Percentiles rank a stretch among this genome's conserved stretches.
These are phyloP conservation scores for Mastigias papua DNA, from an alignment of 30 jellyfish, hydroid and myxozoan genomes.

Conservation along the genomic window DNA sequence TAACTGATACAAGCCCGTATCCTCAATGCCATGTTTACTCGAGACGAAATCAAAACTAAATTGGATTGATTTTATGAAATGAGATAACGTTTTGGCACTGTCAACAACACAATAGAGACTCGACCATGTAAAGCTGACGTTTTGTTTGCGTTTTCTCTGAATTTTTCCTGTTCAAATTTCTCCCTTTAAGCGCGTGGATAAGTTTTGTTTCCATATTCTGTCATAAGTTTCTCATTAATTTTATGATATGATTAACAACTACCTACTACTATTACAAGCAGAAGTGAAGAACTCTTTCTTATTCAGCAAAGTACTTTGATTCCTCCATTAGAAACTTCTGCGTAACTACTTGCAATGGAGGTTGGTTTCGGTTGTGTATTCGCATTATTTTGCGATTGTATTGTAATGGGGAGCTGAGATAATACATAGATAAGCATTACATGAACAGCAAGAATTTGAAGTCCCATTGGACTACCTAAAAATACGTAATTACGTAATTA, in stretches of 20 bases:
- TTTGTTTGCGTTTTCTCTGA: neutral
- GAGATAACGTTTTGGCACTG: slow-evolving; percentile 12
- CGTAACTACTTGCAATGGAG: too few relatives aligned
- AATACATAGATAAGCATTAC: too few relatives aligned
- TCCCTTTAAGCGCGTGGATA: neutral
- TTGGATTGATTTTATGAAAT: slow-evolving; percentile 3
- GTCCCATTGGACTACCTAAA: too few relatives aligned
- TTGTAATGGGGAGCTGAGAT: too few relatives aligned
- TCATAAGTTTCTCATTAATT: neutral
- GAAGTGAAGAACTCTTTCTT: too few relatives aligned
- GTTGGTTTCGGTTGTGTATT: too few relatives aligned
- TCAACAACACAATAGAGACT: slow-evolving; percentile 7
- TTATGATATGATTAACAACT: neutral
- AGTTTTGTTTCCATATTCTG: neutral
- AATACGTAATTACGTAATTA: too few relatives aligned
- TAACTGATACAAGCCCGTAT: neutral
- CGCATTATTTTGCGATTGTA: too few relatives aligned
- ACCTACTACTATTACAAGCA: too few relatives aligned
- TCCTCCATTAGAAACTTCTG: too few relatives aligned
- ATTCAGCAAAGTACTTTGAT: too few relatives aligned
- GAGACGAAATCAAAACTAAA: neutral
- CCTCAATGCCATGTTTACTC: slow-evolving; percentile 10
- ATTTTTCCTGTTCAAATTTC: neutral
- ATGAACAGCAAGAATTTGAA: too few relatives aligned
- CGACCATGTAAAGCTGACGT: neutral